Base-by-base conservation (phyloP, 2,797 vertebrate species). In the Mycteria americana region DNA sequence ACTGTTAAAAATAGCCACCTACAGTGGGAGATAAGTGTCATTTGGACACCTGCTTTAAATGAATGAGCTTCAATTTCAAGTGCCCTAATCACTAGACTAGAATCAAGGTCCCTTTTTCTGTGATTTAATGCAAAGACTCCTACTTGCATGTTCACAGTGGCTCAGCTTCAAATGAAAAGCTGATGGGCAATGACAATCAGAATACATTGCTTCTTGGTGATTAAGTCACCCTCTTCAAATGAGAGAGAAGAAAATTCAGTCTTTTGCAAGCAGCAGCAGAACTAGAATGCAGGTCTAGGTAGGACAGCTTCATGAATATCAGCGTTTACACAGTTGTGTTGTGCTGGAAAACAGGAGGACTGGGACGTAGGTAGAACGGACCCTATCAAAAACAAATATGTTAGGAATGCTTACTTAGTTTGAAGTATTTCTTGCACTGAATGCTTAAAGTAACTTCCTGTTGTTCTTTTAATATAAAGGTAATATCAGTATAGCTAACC, bases 11-110 rank as follows among this genome's bases (percentile, higher is more conserved):
- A 96, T 92, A 96, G 33, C 56, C 45, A 70, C 33, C 31, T 77
- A 70, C 48, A 92, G 75, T 83, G 64, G 64, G 23, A 85, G 72
- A 57, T 67, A 88, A 97, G 82, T 77, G 75, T 91, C 89, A 92
- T 85, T 96, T 48, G 82, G 72, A 85, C 94, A 95, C 76, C 94
- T 95, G 92, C 60, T 67, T 88, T 88, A 95, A 86, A 93, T 92
- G 82, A 95, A 95, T 82, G 60, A 90, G 64, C 64, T 88, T 93
- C 82, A 85, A 60, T 95, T 95, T 95, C 79, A 92, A 97, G 78
- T 83, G 50, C 45, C 28, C 37, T 90, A 95, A 93, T 89, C 75
- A 88, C 72, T 64, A 88, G 72, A 77, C 43, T 68, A 64, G 64
- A 93, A 93, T 90, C 80, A 94, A 92, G 37, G 73, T 78, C 68